phyloP scores from a whole-genome alignment of 2,113 vertebrate genomes.

The Stegastes partitus region DNA sequence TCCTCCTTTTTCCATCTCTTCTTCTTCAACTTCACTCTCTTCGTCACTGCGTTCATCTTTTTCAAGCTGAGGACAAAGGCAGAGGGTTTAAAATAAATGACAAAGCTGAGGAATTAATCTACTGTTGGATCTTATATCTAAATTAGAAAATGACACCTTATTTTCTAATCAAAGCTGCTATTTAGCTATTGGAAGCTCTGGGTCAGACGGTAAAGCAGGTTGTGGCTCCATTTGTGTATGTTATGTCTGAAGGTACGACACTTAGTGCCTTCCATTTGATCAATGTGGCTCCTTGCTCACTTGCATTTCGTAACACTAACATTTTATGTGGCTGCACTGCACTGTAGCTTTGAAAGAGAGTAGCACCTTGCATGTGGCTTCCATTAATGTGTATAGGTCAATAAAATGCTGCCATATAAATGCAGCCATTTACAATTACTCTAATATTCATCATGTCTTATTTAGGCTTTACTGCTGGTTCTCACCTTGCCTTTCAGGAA shows the following conservation, averaged over 20 bases:
- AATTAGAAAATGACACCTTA: background rate
- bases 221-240: no score
- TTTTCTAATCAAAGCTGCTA: no score
- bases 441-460: no score
- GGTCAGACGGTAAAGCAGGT: no score
- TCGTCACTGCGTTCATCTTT: conserved; percentile 94
- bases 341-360: no score
- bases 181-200: no score
- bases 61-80: conserved; percentile 83
- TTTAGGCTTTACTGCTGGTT: background rate
- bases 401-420: background rate
- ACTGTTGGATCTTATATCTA: background rate
- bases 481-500: conserved; percentile 90
- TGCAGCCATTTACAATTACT: background rate
- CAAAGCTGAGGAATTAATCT: background rate
- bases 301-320: no score
- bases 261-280: no score
- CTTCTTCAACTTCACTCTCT: conserved; percentile 85
- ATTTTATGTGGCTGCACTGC: no score
- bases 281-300: no score
- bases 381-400: no score
- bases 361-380: background rate
- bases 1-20: conserved; percentile 87
- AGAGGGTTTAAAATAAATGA: background rate
- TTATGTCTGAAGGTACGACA: no score